A percentile compares a stretch with the other conserved stretches of the same genome.
Conservation (phyloP, 2,797 vertebrate genomes). For the Pelochelys cantorii region DNA sequence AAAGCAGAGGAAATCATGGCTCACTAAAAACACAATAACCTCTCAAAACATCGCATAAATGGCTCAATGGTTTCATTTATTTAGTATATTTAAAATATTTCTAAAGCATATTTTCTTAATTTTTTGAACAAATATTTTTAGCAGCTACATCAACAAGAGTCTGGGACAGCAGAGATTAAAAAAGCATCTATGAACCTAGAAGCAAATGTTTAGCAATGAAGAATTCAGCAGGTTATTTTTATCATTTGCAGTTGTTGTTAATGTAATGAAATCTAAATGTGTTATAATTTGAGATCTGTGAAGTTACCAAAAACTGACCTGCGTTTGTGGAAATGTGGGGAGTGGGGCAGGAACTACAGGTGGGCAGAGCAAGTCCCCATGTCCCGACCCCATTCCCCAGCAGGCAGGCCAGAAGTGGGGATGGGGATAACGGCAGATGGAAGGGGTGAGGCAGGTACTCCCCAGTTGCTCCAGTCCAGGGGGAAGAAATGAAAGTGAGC, state of each 20-base stretch:
- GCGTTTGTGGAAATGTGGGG: slow-evolving; percentile 22
- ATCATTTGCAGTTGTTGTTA: not conserved
- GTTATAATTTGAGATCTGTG: slow-evolving; percentile 17
- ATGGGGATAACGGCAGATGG: no score
- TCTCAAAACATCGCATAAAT: not conserved
- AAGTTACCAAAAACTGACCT: slow-evolving; percentile 6
- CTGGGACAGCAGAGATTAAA: not conserved
- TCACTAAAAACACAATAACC: not conserved
- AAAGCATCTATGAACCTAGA: not conserved
- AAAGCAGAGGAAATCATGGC: not conserved
- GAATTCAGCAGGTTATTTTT: not conserved
- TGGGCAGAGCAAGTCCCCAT: no score
- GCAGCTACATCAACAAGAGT: not conserved
- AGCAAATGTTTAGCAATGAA: not conserved
- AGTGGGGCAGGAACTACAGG: no score
- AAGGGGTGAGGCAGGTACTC: no score
- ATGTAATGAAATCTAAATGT: not conserved
- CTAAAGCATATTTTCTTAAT: not conserved
- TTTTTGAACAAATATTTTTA: not conserved
- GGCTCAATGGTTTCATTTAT: not conserved
- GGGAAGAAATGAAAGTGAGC: no score
- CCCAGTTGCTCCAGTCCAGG: no score
- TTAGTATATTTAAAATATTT: not conserved
- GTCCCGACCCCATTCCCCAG: no score
- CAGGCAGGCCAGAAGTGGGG: no score